Conservation (phyloP, 1,140 invertebrate genomes). For the Hermatobates lingyangjiaoensis region DNA sequence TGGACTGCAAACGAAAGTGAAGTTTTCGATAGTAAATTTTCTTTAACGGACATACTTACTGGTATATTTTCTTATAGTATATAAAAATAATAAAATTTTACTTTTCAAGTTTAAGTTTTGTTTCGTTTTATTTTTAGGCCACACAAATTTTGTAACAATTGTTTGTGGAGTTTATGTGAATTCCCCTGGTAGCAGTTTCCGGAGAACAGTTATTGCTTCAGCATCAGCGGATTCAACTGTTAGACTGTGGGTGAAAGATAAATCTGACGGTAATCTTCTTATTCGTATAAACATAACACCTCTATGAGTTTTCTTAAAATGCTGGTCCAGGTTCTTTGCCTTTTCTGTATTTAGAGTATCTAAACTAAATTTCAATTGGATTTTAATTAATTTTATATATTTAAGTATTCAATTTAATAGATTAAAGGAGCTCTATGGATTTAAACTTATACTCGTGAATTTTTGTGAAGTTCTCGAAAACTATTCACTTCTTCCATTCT, state of each 20-base stretch:
- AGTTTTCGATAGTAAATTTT: slow-evolving; percentile 4
- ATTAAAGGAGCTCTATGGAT: not conserved
- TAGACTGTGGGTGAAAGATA: slow-evolving; percentile 33
- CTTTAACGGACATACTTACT: not conserved
- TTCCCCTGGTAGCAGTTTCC: slow-evolving; percentile 8
- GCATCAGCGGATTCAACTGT: slow-evolving; percentile 41
- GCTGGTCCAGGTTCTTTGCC: not conserved
- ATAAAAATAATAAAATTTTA: not conserved
- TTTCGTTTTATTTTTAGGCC: slow-evolving; percentile 23
- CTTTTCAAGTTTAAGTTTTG: not conserved
- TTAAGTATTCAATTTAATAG: not conserved
- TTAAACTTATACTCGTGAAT: too few species aligned
- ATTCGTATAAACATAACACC: not conserved
- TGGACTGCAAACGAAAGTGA: not conserved
- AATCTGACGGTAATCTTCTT: slow-evolving; percentile 1
- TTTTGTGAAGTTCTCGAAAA: too few species aligned
- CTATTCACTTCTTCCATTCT: too few species aligned
- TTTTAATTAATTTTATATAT: not conserved
- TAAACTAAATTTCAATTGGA: not conserved
- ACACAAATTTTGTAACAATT: slow-evolving; percentile 36
- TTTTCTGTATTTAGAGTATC: not conserved
- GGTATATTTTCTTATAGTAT: not conserved
- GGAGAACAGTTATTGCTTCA: slow-evolving; percentile 32
- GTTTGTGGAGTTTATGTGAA: slow-evolving; percentile 33
- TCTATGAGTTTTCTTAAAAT: not conserved